Base-by-base conservation (phyloP, 2,888 invertebrate genomes). In the Drosophila neutralis region DNA sequence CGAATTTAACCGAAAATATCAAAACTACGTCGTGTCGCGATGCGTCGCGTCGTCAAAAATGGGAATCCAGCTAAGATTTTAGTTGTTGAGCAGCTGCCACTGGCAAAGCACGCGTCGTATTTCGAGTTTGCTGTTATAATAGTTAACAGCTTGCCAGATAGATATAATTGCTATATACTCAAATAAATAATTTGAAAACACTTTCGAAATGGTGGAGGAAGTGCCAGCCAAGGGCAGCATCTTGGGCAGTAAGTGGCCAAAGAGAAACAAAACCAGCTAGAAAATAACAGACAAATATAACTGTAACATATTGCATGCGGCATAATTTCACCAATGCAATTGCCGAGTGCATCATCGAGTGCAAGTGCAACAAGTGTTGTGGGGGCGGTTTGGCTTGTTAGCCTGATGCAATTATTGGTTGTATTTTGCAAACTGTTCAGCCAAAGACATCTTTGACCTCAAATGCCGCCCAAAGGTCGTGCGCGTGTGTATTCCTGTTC, bases 181-280 rank as follows among this genome's bases (percentile, higher is more conserved):
- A 49, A 31, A 59, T 53, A 69, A 68, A 53, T 45, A 21, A 68
- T 24, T 54, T 27, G 31, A 54, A 24, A 51, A 53, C 57, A 48
- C 29, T n/a, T 18, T 53, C 69, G 85, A 78, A 57, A 93, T 91
- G 91, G 90, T 88, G 76, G 94, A 95, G 93, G 94, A 94, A 84
- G 94, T 94, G 78, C 94, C 94, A 40, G 94, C 94, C 1, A 94
- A 91, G 88, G 95, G 95, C 92, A 95, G 94, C 90, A 83, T 95
- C 83, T 93, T 95, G 79, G 94, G 94, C 92, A 94, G 95, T 95
- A 93, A 94, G 95, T 94, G 75, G 31, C 6, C 5, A 42, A 38
- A 29, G 10, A 4, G 7, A 7, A 27, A 29, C 4, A 56, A 27
- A 36, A 33, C 13, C 2, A 38, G 8, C 5, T 38, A 21, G 13